A percentile compares a stretch with the other conserved stretches of the same genome.
These are phyloP conservation scores for Caenorhabditis brenneri DNA, from an alignment of 1,140 invertebrate genomes.

Conservation along the genomic window DNA sequence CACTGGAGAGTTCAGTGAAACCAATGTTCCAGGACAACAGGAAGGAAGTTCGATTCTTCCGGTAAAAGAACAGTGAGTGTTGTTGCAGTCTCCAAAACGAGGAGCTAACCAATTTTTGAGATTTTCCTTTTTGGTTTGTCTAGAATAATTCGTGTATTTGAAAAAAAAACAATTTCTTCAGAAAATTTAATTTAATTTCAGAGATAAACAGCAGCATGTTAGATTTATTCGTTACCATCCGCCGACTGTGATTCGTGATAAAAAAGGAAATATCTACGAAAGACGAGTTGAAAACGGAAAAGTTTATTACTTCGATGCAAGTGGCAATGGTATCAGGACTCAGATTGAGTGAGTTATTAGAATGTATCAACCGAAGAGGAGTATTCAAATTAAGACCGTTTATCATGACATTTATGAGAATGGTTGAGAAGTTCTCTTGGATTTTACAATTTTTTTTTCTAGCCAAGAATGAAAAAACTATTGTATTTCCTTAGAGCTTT, in stretches of 20 bases:
- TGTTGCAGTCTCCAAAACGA: no score
- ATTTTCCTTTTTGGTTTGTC: neutral
- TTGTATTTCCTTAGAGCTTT: no score
- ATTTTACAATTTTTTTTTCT: no score
- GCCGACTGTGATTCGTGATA: neutral
- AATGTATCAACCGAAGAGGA: neutral
- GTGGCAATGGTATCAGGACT: neutral
- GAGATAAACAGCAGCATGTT: neutral
- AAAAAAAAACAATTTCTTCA: no score
- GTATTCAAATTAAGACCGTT: no score
- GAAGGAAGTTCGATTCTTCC: neutral
- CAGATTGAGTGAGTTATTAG: neutral
- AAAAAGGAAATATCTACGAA: slow-evolving; percentile 14
- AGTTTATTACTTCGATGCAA: neutral
- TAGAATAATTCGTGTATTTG: neutral
- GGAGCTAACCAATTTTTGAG: no score
- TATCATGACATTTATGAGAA: no score
- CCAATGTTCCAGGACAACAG: neutral
- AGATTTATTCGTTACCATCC: neutral
- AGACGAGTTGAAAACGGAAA: neutral
- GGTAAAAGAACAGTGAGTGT: neutral
- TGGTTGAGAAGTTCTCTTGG: no score
- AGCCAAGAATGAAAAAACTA: no score
- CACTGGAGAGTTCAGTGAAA: neutral
- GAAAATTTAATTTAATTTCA: neutral